phyloP scores from a whole-genome alignment of 2,888 invertebrate genomes.

The Noctua janthina region DNA sequence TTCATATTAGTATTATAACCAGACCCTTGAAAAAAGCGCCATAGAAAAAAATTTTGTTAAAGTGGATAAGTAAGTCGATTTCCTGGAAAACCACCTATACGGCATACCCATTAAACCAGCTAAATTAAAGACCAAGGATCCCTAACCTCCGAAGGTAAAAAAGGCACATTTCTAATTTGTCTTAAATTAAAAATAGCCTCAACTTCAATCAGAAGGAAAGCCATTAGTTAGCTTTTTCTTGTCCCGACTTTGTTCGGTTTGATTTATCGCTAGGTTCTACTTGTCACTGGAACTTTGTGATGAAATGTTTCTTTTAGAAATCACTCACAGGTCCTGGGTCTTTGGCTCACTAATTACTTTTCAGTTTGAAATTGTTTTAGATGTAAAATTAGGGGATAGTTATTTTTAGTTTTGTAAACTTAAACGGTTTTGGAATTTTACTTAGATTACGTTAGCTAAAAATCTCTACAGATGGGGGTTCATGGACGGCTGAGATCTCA shows the following conservation, averaged over 20 bases:
- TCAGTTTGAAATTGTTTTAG: constrained; percentile 19
- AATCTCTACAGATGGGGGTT: too few relatives aligned
- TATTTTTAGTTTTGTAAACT: not conserved
- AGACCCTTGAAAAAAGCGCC: too few relatives aligned
- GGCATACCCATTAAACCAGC: too few relatives aligned
- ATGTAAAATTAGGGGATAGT: not conserved
- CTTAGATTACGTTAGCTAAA: not conserved
- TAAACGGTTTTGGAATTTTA: not conserved
- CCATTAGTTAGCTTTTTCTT: constrained; percentile 65
- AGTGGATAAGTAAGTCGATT: not conserved
- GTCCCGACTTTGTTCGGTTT: constrained; percentile 58
- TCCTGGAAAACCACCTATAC: not conserved
- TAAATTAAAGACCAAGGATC: not conserved
- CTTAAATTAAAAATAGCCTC: constrained; percentile 60
- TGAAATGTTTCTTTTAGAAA: constrained; percentile 54
- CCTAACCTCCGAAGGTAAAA: constrained; percentile 21
- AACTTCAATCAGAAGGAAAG: constrained; percentile 61
- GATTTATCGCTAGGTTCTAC: constrained; percentile 62
- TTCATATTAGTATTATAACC: too few relatives aligned
- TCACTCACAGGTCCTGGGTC: constrained; percentile 44
- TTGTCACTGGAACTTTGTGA: constrained; percentile 50
- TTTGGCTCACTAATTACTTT: constrained; percentile 54
- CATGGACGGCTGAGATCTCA: too few relatives aligned
- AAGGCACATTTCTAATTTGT: constrained; percentile 28
- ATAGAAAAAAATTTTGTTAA: not conserved